Evolutionary conservation across 2,888 invertebrate genomes (phyloP).

Genomic region (Isotomurus palustris): DNA sequence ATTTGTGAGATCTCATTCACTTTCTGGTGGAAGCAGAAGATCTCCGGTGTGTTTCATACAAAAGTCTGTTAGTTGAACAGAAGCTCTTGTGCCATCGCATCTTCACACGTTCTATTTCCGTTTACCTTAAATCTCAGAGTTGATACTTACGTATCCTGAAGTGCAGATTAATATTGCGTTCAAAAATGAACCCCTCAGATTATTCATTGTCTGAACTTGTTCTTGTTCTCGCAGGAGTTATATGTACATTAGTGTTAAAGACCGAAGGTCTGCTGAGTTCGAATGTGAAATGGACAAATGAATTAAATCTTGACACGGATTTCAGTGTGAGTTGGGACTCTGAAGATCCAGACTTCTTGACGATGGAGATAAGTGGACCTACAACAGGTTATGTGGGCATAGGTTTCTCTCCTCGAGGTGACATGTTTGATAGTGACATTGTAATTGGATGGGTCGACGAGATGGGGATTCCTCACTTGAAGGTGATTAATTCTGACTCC

Average conservation of each 20-base stretch:
- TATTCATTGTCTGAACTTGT: no score
- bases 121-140: no score
- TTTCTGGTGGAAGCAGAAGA: no score
- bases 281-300: slow-evolving; percentile 26
- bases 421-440: slow-evolving; percentile 77
- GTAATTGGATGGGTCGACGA: slow-evolving; percentile 83
- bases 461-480: slow-evolving; percentile 33
- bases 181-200: no score
- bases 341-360: slow-evolving; percentile 60
- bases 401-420: slow-evolving; percentile 76
- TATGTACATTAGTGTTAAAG: not conserved
- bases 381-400: slow-evolving; percentile 81
- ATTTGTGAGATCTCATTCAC: no score
- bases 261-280: not conserved
- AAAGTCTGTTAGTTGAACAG: not conserved
- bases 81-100: slow-evolving; percentile 1
- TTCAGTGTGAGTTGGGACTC: slow-evolving; percentile 30
- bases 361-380: slow-evolving; percentile 75
- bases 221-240: not conserved
- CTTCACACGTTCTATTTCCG: no score
- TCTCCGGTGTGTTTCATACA: no score
- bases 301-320: slow-evolving; percentile 16
- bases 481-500: slow-evolving; percentile 16
- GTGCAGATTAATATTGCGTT: no score
- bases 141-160: no score